Evolutionary conservation across 2,888 invertebrate species (phyloP), one percentile per base, ranked within the genome.

Genomic region (Drosophila peninsularis): DNA sequence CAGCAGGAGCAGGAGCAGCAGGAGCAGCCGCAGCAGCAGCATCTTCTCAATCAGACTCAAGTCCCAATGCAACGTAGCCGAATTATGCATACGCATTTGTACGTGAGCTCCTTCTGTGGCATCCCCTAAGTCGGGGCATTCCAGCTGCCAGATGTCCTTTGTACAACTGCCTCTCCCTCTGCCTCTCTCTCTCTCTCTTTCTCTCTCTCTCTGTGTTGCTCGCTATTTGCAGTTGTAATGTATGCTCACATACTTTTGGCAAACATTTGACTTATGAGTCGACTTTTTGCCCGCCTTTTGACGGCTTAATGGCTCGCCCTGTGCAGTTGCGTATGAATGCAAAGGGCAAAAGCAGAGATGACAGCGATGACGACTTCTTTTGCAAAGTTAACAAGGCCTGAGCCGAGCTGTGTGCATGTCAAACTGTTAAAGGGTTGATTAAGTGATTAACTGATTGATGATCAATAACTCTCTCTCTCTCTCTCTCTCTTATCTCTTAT

Each of bases 221-320:
- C 50, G 36, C 49, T 80, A 78, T 84, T 81, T 81, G 63, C 82
- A 54, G 41, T 41, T 71, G 64, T 71, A 75, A 63, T 63, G 67
- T 75, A 78, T 68, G 65, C 70, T 66, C 66, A 65, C 69, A 68
- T 70, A 71, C 71, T 77, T 84, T 71, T 37, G 55, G 70, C 79
- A 82, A 84, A 84, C 85, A 84, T 83, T 82, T 83, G 86, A 82
- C 78, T 86, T 86, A 69, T 78, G 80, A 80, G 64, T 82, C 63
- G 75, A 75, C 76, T 78, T 70, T 61, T 65, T 65, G 39, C 61
- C 54, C 41, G 62, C 32, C 69, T 71, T 82, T 60, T 71, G 47
- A 72, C 27, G 61, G 30, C 67, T 52, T 62, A 53, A 75, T 65
- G 47, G 45, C 10, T 32, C 32, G 19, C 45, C 37, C 62, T 32